Conservation (phyloP, 2,113 vertebrate species). For the Struthidea cinerea region DNA sequence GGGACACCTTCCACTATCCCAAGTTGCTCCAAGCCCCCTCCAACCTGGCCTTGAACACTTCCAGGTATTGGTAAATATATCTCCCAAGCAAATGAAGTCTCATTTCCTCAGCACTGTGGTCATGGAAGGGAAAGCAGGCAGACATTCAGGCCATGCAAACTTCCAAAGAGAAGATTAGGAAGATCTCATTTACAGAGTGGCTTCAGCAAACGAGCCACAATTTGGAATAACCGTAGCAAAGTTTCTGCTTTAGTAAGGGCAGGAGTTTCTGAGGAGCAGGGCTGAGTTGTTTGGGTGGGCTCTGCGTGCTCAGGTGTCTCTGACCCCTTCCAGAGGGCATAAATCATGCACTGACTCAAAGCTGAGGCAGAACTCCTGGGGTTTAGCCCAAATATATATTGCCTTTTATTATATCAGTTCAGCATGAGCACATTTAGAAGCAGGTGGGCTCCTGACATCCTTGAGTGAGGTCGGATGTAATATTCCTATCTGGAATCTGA, state of each 20-base stretch:
- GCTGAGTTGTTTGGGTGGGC: neutral
- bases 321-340: neutral
- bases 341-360: neutral
- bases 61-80: neutral
- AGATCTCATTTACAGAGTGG: neutral
- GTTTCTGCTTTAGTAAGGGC: neutral
- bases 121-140: neutral
- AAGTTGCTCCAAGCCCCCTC: neutral
- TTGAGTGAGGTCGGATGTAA: neutral
- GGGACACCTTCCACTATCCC: neutral
- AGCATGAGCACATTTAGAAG: neutral
- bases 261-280: neutral
- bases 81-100: neutral
- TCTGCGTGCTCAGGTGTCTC: neutral
- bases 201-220: neutral
- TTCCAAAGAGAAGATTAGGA: neutral
- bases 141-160: neutral
- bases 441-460: neutral
- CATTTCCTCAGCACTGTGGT: neutral
- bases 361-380: neutral
- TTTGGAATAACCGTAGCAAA: neutral
- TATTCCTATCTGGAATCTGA: neutral
- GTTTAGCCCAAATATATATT: neutral
- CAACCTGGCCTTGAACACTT: neutral
- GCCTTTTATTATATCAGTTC: neutral